Base-by-base conservation (phyloP, 1,140 invertebrate genomes). In the Hypsibius dujardini region DNA sequence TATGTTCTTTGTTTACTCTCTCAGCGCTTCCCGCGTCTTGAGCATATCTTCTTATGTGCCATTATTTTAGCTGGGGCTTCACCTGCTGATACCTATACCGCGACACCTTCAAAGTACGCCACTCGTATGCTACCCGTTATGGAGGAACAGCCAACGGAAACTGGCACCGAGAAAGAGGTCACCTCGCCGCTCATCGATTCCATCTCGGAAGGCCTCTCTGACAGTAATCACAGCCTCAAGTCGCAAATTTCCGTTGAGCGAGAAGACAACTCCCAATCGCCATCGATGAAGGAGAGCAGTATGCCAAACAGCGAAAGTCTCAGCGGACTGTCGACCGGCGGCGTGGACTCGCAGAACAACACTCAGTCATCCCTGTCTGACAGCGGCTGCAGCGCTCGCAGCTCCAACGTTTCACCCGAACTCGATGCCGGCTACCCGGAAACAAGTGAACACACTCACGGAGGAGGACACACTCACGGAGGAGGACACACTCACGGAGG, bases 361-460 rank as follows among this genome's bases (percentile, higher is more conserved):
- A 67, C 62, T 12, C 62, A 67, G 62, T 67, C 62, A 3, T 67
- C 62, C 3, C 12, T 67, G 62, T 67, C 62, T 12, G 62, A 67
- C 42, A 42, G 3, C 42, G 42, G 62, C 12, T 12, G 50, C 7
- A 15, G 12, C 12, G 42, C 3, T 7, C 12, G 62, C 12, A 67
- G 62, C 42, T 67, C 62, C 12, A 67, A 67, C 42, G 62, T 67
- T 7, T 67, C 62, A 12, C 62, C 62, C 7, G 62, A 67, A 12
- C 12, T 67, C 12, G 62, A 67, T 42, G 74, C 75, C 3, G 77
- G 78, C 47, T 73, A 74, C 3, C 78, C 78, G 3, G 76, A 89
- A 47, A 90, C 90, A 1, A 28, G 28, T 28, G 28, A 28, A 28
- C 28, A 28, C 28, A 28, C 28, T 28, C 28, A 28, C 28, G 28